These are phyloP conservation scores for Acleris emargana DNA, from an alignment of 2,888 invertebrate species.

Conservation along the genomic window DNA sequence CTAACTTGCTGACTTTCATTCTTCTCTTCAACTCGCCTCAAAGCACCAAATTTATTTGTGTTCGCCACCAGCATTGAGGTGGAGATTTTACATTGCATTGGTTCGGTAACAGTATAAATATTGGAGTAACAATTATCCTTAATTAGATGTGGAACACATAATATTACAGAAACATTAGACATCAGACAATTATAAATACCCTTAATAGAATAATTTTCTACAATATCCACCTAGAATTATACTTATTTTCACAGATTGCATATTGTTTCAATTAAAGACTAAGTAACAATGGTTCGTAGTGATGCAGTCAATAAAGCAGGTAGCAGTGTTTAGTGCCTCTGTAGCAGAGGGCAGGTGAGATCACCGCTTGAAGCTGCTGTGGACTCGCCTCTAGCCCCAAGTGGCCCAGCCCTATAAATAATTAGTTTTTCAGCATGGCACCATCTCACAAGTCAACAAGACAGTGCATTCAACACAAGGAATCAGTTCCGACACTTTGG, in stretches of 20 bases:
- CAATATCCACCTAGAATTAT: conserved; percentile 83
- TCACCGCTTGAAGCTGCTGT: conserved; percentile 83
- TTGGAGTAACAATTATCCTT: conserved; percentile 83
- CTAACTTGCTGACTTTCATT: conserved; percentile 83
- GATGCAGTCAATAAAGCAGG: conserved; percentile 86
- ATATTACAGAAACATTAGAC: conserved; percentile 84
- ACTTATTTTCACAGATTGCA: conserved; percentile 88
- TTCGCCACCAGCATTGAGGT: conserved; percentile 85
- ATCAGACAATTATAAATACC: conserved; percentile 83
- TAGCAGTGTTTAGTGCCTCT: conserved; percentile 82
- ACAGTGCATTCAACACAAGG: neutral
- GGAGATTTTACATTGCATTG: conserved; percentile 84
- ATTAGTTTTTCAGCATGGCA: conserved; percentile 42
- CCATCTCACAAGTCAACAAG: conserved; percentile 19
- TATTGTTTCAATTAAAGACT: conserved; percentile 85
- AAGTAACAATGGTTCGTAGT: conserved; percentile 85
- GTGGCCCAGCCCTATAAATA: conserved; percentile 85
- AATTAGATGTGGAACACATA: conserved; percentile 87
- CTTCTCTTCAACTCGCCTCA: conserved; percentile 80
- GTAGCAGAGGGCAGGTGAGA: conserved; percentile 80
- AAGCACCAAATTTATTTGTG: conserved; percentile 85
- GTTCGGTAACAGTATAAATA: conserved; percentile 85
- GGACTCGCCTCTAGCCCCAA: conserved; percentile 86
- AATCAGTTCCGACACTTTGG: conserved; percentile 1
- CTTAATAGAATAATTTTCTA: conserved; percentile 82